Evolutionary conservation across 2,797 vertebrate species (phyloP), one percentile per base, ranked within the genome.

Genomic region (Pelobates cultripes): DNA sequence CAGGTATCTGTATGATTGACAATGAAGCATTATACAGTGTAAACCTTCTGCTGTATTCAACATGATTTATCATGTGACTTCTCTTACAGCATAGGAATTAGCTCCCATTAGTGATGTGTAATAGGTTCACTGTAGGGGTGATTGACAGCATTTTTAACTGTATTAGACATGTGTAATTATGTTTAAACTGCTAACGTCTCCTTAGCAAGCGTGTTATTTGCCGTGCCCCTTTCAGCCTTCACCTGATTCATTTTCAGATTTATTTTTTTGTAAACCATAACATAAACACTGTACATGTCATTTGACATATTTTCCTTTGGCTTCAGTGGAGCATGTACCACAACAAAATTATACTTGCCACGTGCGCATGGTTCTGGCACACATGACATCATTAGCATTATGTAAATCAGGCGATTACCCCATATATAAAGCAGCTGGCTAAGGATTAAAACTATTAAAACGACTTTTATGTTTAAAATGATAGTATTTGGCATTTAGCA

Each of bases 21-120:
- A 70, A 40, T 6, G 0, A 64, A 28, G 53, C 67, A 57, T 78
- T 70, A 28, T 28, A 42, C 28, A 53, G 17, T 55, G 15, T 43
- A 53, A 68, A 68, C 13, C 47, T 60, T 61, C 51, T 12, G 4
- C 76, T 78, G 53, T 42, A 47, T 67, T 60, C 42, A 42, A 28
- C 43, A 63, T 78, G 68, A 71, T 70, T 78, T 53, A 78, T 71
- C 12, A 13, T 47, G 12, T 8, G n/a, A 42, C 47, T 7, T 69
- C 15, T 60, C 53, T 47, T 47, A n/a, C 53, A 57, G 47, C 44
- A 14, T 69, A 53, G 4, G 53, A 41, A 77, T 78, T 43, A 71
- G 55, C 43, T 78, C 44, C 28, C 55, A 7, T 3, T 44, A 63
- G 42, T 60, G 15, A 40, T 43, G 43, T 44, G 66, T 60, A 55